Base-by-base conservation (phyloP, 2,888 invertebrate genomes). In the Dryococelus australis region DNA sequence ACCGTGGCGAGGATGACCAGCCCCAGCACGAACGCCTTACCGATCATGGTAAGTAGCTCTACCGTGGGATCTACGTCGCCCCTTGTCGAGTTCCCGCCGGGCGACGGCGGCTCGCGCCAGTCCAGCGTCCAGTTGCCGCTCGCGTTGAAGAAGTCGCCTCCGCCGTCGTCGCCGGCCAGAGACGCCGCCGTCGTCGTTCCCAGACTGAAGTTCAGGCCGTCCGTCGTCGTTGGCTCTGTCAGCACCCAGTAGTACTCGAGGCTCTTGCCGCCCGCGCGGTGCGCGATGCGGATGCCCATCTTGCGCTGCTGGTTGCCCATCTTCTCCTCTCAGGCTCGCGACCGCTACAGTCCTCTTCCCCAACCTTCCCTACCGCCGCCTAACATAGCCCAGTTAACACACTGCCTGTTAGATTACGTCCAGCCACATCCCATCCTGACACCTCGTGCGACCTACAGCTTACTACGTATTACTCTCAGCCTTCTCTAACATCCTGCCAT, bases 21-120 rank as follows among this genome's bases (percentile, higher is more conserved):
- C 13, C 89, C 89, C 9, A 89, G 88, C 43, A 89, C 91, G 87
- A 94, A 92, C 51, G 94, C 95, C 90, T 94, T 95, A 90, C 92
- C 93, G 87, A 89, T 80, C 89, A 89, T 89, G 27, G 87, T 87
- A 53, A 88, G 84, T 35, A 89, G 87, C 81, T 88, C 88, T 8
- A 89, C 84, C 26, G 86, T 92, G 88, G 93, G 91, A 89, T 94
- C 93, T 16, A 81, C 80, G 8, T 43, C 88, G 3, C 35, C 51
- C 28, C 79, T 79, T 1, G 87, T 78, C 85, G 47, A 53, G 28
- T n/a, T 27, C 20, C 27, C 27, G 4, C 27, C 26, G 24, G 20
- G 43, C 8, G 35, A 27, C 20, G 27, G 13, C 20, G 47, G 53
- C 78, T 28, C 43, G 53, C 3, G 85, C 27, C 28, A 51, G 83